A percentile compares a stretch with the other conserved stretches of the same genome.
These are phyloP conservation scores for Indicator maculatus DNA, from an alignment of 2,113 vertebrate species.

Conservation along the genomic window DNA sequence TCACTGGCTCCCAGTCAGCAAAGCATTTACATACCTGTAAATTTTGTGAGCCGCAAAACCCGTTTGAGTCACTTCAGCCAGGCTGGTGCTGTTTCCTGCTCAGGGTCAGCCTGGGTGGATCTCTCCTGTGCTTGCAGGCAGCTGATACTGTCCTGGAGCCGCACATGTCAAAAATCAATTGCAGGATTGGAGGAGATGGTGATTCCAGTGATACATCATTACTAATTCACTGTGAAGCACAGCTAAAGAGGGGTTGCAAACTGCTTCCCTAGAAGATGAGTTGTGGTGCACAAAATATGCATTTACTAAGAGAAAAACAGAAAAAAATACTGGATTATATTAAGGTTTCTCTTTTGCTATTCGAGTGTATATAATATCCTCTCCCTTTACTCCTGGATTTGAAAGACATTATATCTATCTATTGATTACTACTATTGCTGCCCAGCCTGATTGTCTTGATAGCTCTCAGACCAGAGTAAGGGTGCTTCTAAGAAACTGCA, in stretches of 20 bases:
- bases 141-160: neutral
- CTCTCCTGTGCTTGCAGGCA: rapidly evolving
- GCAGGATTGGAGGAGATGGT: neutral
- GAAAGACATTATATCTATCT: neutral
- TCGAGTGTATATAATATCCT: neutral
- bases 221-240: neutral
- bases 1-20: neutral
- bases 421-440: neutral
- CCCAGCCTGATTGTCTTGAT: neutral
- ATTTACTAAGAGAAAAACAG: neutral
- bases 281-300: neutral
- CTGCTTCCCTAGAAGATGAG: neutral
- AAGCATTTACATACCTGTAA: neutral
- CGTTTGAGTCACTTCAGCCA: neutral
- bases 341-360: neutral
- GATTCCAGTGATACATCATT: neutral
- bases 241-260: neutral
- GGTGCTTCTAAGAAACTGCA: neutral
- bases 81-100: neutral
- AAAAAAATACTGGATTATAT: neutral
- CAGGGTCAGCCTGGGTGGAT: neutral
- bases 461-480: neutral
- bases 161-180: neutral
- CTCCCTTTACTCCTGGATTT: neutral
- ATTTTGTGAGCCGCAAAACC: neutral